Conservation (phyloP, 2,888 invertebrate genomes). For the Spodoptera littoralis region DNA sequence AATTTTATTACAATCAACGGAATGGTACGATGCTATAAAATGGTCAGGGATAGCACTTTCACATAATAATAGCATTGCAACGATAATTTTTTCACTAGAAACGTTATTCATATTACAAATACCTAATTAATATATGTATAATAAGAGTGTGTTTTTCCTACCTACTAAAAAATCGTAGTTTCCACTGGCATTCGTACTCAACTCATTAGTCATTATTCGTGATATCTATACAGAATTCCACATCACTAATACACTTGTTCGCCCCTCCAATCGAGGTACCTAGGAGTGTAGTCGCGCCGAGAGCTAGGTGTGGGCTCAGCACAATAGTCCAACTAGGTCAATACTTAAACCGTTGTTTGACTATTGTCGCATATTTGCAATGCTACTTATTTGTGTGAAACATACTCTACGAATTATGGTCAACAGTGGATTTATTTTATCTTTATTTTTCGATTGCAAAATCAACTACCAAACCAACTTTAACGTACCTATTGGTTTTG, state of each 20-base stretch:
- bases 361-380: constrained; percentile 27
- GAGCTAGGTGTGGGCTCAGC: constrained; percentile 24
- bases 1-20: constrained; percentile 28
- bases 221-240: constrained; percentile 13
- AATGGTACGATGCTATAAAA: constrained; percentile 48
- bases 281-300: neutral
- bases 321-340: constrained; percentile 44
- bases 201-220: constrained; percentile 15
- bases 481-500: too few species aligned
- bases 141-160: neutral
- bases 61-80: constrained; percentile 22
- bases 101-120: too few species aligned
- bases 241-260: constrained; percentile 10
- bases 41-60: constrained; percentile 6
- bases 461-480: too few species aligned
- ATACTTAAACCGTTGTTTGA: constrained; percentile 22
- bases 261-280: constrained; percentile 1
- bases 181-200: neutral
- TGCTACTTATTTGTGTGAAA: constrained; percentile 12
- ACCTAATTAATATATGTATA: neutral
- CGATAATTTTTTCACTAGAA: neutral
- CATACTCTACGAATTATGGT: neutral
- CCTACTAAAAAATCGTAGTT: constrained; percentile 2
- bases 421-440: too few species aligned
- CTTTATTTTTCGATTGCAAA: too few species aligned